Base-by-base conservation (phyloP, 2,888 invertebrate genomes). In the Gnatocerus cornutus region DNA sequence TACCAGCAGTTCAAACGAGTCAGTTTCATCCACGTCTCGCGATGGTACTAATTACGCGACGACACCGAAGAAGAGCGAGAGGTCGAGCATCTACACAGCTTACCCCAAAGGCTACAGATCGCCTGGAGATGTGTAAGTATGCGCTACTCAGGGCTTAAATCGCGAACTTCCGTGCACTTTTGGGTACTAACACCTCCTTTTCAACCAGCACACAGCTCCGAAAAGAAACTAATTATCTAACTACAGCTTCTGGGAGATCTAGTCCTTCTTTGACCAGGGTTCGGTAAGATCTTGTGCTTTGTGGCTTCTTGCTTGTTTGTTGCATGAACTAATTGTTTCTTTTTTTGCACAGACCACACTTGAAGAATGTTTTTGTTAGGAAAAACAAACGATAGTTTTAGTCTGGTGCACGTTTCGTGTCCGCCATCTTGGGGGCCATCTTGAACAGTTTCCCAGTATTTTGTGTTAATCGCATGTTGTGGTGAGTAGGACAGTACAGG, bases 1-100 rank as follows among this genome's bases (percentile, higher is more conserved):
- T 74, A 92, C 92, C 12, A 93, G 94, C 84, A 95, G 95, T 86
- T 94, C 95, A 13, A 93, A 92, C 77, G 95, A 96, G 86, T 95
- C 95, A 0, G 91, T 95, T 52, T 92, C 92, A 73, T 92, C 92
- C 67, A 86, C 87, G 77, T 91, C 91, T 29, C 87, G 90, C 81
- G 86, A 90, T 79, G 76, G 88, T 82, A 79, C 77, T 43, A 81
- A 80, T 45, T 76, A 81, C 64, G 81, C 72, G 53, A 78, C 73
- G 69, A 79, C 83, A 68, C 88, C 88, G 53, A 87, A 88, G 77
- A 90, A 90, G 81, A 87, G 86, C 74, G 89, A 90, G 83, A 87
- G 90, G 68, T 87, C 87, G 63, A 87, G 86, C 21, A 81, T 86
- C 71, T 84, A 85, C 30, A 79, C 85, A 73, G 85, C 85, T 67